Percentiles rank a stretch among this genome's conserved stretches.
These are phyloP conservation scores for Drosophila tripunctata DNA, from an alignment of 2,888 invertebrate genomes.

Conservation along the genomic window DNA sequence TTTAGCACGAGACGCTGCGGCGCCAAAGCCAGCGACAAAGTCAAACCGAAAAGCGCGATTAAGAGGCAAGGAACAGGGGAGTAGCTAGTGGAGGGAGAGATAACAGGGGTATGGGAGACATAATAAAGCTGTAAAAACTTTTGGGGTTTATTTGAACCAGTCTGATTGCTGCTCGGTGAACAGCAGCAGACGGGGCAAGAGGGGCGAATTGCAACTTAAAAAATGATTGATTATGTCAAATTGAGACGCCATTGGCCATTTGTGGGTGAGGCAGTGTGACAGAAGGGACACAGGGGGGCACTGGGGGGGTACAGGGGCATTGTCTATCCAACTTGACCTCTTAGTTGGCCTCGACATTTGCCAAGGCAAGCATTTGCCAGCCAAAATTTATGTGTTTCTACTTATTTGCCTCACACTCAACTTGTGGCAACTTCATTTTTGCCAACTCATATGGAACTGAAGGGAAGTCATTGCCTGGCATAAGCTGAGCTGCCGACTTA, in stretches of 20 bases:
- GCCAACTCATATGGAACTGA: constrained; percentile 30
- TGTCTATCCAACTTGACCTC: constrained; percentile 16
- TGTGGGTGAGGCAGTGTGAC: background rate
- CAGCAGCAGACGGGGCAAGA: background rate
- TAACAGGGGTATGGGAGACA: constrained; percentile 12
- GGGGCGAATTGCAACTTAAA: constrained; percentile 25
- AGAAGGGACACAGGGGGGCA: too few relatives aligned
- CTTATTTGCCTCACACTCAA: constrained; percentile 16
- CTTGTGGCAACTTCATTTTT: constrained; percentile 45
- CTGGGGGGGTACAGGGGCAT: background rate
- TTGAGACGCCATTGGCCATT: constrained; percentile 52
- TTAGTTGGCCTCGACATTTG: constrained; percentile 47
- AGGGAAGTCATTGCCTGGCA: constrained; percentile 52
- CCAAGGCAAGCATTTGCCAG: constrained; percentile 37
- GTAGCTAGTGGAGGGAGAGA: background rate
- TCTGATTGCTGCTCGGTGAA: constrained; percentile 19
- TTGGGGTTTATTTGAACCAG: constrained; percentile 57
- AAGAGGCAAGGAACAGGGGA: constrained; percentile 2
- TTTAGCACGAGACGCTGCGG: constrained; percentile 72
- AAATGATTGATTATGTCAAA: constrained; percentile 73
- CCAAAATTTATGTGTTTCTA: constrained; percentile 18
- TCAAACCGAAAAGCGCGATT: constrained; percentile 39
- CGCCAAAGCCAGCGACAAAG: constrained; percentile 62
- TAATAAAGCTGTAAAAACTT: constrained; percentile 70
- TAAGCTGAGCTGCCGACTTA: constrained; percentile 50